phyloP scores from a whole-genome alignment of 2,113 vertebrate species.

The Lethenteron reissneri region DNA sequence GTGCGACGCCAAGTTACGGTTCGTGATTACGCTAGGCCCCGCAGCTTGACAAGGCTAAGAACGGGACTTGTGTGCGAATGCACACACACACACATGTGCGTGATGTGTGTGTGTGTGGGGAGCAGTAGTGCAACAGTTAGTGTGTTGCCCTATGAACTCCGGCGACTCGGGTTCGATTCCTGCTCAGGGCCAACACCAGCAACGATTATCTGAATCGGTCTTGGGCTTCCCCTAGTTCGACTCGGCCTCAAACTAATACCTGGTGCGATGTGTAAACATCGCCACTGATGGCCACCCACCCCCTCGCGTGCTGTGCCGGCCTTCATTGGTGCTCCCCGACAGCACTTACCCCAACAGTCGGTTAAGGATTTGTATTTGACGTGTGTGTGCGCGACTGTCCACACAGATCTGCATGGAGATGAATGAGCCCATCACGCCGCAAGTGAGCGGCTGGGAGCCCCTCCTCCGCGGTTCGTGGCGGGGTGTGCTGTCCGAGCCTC shows the following conservation, averaged over 20 bases:
- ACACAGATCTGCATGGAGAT: slow-evolving; percentile 9
- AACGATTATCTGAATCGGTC: too few relatives aligned
- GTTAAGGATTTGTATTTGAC: neutral
- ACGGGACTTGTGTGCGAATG: too few relatives aligned
- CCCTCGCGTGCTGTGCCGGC: neutral
- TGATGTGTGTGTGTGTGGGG: too few relatives aligned
- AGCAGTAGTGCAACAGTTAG: too few relatives aligned
- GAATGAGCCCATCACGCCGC: slow-evolving; percentile 6
- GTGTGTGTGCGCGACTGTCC: neutral
- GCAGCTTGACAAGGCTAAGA: too few relatives aligned
- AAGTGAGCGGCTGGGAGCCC: slow-evolving; percentile 6
- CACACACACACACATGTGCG: too few relatives aligned
- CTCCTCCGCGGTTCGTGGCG: slow-evolving; percentile 7
- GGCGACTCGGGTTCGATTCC: too few relatives aligned
- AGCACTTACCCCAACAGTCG: neutral
- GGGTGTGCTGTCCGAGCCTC: slow-evolving; percentile 5
- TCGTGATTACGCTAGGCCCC: too few relatives aligned
- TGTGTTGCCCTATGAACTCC: too few relatives aligned
- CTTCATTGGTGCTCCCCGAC: neutral
- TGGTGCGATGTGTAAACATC: neutral
- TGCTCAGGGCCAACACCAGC: too few relatives aligned
- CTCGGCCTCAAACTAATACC: neutral
- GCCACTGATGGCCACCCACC: neutral
- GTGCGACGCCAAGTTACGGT: too few relatives aligned
- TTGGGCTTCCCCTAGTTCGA: too few relatives aligned